phyloP scores from a whole-genome alignment of 1,140 invertebrate species.

The Vanessa atalanta region DNA sequence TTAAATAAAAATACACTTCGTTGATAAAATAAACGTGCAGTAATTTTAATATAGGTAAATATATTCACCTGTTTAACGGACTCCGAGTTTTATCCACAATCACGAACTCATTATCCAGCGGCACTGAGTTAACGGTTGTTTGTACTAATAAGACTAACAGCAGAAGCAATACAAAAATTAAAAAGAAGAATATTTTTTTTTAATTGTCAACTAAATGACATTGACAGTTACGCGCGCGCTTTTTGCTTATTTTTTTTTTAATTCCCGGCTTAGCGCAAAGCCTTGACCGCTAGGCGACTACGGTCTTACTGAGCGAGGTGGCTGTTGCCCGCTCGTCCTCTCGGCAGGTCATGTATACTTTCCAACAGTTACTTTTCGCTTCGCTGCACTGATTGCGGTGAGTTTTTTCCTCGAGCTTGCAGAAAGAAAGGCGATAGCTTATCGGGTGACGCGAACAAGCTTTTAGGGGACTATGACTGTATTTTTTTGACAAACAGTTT shows the following conservation, averaged over 20 bases:
- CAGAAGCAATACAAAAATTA: slow-evolving; percentile 21
- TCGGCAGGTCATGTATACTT: slow-evolving; percentile 48
- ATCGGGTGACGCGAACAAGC: slow-evolving; percentile 42
- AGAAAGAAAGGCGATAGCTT: slow-evolving; percentile 57
- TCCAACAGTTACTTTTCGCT: slow-evolving; percentile 73
- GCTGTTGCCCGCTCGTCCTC: slow-evolving; percentile 52
- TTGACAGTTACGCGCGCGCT: slow-evolving; percentile 68
- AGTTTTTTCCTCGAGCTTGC: slow-evolving; percentile 60
- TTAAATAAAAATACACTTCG: neutral
- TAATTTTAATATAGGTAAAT: slow-evolving; percentile 35
- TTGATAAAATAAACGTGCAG: neutral
- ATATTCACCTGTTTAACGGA: slow-evolving; percentile 74
- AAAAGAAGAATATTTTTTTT: slow-evolving; percentile 35
- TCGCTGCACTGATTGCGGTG: slow-evolving; percentile 71
- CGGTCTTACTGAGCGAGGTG: slow-evolving; percentile 64
- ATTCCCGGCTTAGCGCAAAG: slow-evolving; percentile 55
- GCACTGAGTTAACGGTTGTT: slow-evolving; percentile 67
- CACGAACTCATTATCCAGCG: slow-evolving; percentile 75
- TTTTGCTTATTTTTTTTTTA: slow-evolving; percentile 61
- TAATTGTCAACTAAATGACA: slow-evolving; percentile 37
- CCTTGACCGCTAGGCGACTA: slow-evolving; percentile 75
- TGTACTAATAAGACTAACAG: slow-evolving; percentile 54
- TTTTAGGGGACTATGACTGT: slow-evolving; percentile 41
- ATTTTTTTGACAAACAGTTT: slow-evolving; percentile 24
- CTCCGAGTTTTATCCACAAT: slow-evolving; percentile 64